Evolutionary conservation across 2,888 invertebrate genomes (phyloP).

Genomic region (Syrphus vitripennis): DNA sequence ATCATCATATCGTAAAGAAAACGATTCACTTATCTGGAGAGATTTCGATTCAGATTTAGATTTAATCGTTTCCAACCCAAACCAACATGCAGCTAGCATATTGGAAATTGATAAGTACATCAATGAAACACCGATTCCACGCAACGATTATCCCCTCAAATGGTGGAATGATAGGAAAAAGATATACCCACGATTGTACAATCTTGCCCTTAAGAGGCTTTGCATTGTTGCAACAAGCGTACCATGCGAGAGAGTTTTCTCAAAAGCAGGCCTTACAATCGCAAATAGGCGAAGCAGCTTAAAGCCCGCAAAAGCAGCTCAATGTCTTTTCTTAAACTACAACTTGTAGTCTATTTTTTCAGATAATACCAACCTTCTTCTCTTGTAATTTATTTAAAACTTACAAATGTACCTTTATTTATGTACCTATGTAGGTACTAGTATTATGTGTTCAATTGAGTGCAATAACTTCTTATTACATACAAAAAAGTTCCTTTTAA

Average conservation of each 20-base stretch:
- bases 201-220: not conserved
- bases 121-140: not conserved
- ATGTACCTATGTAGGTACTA: too few relatives aligned
- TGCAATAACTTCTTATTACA: too few relatives aligned
- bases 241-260: not conserved
- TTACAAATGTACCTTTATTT: too few relatives aligned
- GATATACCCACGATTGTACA: not conserved
- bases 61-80: not conserved
- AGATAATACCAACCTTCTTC: too few relatives aligned
- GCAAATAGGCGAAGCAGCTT: not conserved
- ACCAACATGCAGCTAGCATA: not conserved
- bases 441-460: too few relatives aligned
- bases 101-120: not conserved
- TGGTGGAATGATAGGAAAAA: slow-evolving; percentile 3
- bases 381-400: too few relatives aligned
- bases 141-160: not conserved
- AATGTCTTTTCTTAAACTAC: not conserved
- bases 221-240: slow-evolving; percentile 11
- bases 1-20: not conserved
- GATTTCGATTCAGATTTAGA: not conserved
- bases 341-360: too few relatives aligned
- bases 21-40: not conserved
- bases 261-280: not conserved
- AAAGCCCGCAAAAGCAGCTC: not conserved
- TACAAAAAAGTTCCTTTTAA: too few relatives aligned